phyloP scores from a whole-genome alignment of 2,797 vertebrate genomes.

The Pachyuromys duprasi region DNA sequence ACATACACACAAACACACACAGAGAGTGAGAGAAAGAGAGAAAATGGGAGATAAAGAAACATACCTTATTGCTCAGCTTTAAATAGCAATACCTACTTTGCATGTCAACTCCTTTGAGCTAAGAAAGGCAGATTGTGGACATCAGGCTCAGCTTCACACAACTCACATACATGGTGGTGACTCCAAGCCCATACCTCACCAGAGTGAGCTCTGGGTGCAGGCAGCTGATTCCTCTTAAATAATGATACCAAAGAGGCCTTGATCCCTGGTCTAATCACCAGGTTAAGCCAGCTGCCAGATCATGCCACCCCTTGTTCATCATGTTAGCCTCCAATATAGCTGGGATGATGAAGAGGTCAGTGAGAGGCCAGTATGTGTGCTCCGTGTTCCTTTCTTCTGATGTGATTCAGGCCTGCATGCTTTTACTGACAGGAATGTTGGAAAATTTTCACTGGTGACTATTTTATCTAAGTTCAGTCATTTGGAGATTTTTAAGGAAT shows the following conservation, averaged over 20 bases:
- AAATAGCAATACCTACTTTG: background rate
- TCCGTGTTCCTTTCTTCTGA: background rate
- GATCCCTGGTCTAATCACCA: background rate
- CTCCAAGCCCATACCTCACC: background rate
- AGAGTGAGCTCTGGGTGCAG: background rate
- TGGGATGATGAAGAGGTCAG: background rate
- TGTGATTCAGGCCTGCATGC: background rate
- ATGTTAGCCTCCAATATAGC: background rate
- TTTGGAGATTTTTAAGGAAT: background rate
- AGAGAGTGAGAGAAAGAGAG: background rate
- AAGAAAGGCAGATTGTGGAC: background rate
- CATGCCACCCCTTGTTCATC: accelerated
- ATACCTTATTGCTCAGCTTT: background rate
- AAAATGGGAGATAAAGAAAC: background rate
- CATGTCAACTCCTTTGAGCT: background rate
- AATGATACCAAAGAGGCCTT: background rate
- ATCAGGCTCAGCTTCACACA: background rate
- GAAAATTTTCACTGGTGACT: background rate
- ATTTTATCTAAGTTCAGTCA: conserved; percentile 10
- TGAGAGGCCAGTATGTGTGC: background rate
- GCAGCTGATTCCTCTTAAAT: background rate
- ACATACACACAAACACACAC: too few relatives aligned
- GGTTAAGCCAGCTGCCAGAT: background rate
- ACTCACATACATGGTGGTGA: background rate
- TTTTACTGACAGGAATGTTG: background rate